These are phyloP conservation scores for Hydrophis major DNA, from an alignment of 2,797 vertebrate species.

Conservation along the genomic window DNA sequence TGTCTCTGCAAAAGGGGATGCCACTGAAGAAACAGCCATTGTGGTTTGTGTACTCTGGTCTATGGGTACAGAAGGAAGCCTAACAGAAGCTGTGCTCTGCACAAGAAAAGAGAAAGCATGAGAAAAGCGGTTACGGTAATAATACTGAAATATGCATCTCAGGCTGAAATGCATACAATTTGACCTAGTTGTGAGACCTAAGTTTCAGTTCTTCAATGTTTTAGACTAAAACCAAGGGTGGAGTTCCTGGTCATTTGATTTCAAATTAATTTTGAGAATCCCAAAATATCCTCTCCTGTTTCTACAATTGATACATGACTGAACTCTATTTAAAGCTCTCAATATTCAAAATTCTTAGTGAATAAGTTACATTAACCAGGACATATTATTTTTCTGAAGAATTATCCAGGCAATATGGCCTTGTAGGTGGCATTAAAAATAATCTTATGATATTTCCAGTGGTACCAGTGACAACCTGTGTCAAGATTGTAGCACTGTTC, in stretches of 20 bases:
- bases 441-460: background rate
- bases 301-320: background rate
- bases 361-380: background rate
- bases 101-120: conserved; percentile 27
- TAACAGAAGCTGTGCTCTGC: conserved; percentile 39
- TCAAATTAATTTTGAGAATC: background rate
- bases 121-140: rapidly evolving
- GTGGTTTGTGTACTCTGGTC: conserved; percentile 74
- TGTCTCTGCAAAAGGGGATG: conserved; percentile 6
- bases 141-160: background rate
- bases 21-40: conserved; percentile 22
- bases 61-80: conserved; percentile 53
- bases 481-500: background rate
- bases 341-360: background rate
- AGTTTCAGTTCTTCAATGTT: background rate
- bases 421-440: background rate
- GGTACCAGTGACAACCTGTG: background rate
- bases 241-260: background rate
- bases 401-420: background rate
- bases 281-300: background rate
- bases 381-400: background rate
- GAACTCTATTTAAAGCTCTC: background rate
- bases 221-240: background rate
- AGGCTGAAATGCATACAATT: background rate
- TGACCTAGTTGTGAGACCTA: background rate